Evolutionary conservation across 2,113 vertebrate genomes (phyloP), one percentile per base, ranked within the genome.

Genomic region (Argyrosomus japonicus): DNA sequence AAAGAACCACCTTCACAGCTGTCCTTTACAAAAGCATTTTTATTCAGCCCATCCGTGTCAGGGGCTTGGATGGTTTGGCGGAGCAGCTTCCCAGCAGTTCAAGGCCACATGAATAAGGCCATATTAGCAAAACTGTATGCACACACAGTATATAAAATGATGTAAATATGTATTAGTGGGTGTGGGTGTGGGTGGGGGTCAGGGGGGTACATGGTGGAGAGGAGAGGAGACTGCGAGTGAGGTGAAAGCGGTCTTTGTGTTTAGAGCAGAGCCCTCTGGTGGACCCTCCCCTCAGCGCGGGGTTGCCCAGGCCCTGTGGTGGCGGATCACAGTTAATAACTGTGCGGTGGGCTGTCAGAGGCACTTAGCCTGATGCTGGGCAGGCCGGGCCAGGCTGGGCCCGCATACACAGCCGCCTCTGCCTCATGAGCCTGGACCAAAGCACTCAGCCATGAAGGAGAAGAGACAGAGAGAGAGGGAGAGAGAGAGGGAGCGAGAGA

Each of bases 281-380:
- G 79, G 84, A 83, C 85, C 87, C 93, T 92, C 93, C 88, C 93
- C 85, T 90, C 80, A 14, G 67, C 68, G 73, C 77, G 64, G 84
- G 23, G 85, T 64, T 91, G 92, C 89, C 88, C 87, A 29, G 90
- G 89, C 83, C 81, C 91, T 87, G 94, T 88, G 94, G 94, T 91
- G 93, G 94, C 77, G 79, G 92, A 95, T 95, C 95, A 95, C 91
- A 95, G 94, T 95, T 95, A 95, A 95, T 95, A 96, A 94, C 94
- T 94, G 94, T 94, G 95, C 71, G 88, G 93, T 91, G 82, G 89
- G 91, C 94, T 96, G 95, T 96, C 95, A 96, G 84, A 93, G 93
- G 90, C 93, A 96, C 94, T 96, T 96, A 96, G 81, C 12, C 80
- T 96, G 95, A 96, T 15, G 91, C 93, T 95, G 93, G 95, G 93